Evolutionary conservation across 2,888 invertebrate genomes (phyloP), one percentile per base, ranked within the genome.

Genomic region (Lasioglossum marginatum): DNA sequence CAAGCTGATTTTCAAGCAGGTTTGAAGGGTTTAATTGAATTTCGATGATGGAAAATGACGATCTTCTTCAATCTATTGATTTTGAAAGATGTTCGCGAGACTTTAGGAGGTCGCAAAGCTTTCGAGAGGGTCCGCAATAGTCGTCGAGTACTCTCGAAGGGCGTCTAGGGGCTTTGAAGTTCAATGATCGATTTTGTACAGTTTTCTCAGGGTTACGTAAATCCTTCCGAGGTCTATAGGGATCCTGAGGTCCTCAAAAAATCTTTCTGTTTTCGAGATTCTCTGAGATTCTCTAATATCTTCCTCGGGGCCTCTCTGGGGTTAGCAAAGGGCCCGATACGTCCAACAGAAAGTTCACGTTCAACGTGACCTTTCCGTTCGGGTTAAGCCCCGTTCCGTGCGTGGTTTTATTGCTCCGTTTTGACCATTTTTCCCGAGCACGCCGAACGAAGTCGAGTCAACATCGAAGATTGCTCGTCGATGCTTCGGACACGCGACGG

Each of bases 381-480:
- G n/a, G 34, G 37, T 68, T 68, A 34, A 71, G 16, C 27, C 43
- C 1, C 8, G 57, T 78, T 71, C 37, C 68, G 31, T 68, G 37
- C 43, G 31, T 23, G 27, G 45, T 66, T 57, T 75, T 31, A 31
- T n/a, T 31, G 66, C 34, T n/a, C n/a, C 8, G 31, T 68, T 52
- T 43, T 31, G 43, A 66, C 34, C 66, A 68, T 43, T 37, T 19
- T 31, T 16, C 5, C 2, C 14, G 16, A 4, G 23, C 27, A 10
- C 45, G n/a, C 31, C 19, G 31, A 16, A n/a, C 45, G 31, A 34
- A 16, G 37, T 14, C 45, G 77, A 63, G n/a, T 45, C 43, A 60
- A 71, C 78, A 52, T 82, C 43, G 19, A 77, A 82, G 83, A 83
- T 84, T 27, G 73, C 70, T 43, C 34, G 48, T 43, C 60, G 68